phyloP scores from a whole-genome alignment of 2,888 invertebrate genomes.

The Apotomis betuletana region DNA sequence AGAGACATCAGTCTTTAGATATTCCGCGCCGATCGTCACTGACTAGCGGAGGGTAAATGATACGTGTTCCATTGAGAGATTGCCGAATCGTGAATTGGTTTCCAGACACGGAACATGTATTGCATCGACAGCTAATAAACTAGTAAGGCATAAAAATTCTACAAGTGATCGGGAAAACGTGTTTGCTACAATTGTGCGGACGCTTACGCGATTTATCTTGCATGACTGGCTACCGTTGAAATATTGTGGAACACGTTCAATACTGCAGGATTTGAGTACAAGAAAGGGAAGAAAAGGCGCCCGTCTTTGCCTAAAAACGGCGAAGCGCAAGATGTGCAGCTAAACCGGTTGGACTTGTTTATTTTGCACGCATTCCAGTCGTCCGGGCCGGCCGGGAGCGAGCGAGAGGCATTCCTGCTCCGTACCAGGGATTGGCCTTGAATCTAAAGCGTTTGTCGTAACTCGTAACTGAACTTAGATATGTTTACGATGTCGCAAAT shows the following conservation, averaged over 20 bases:
- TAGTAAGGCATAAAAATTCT: constrained; percentile 15
- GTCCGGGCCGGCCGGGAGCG: constrained; percentile 69
- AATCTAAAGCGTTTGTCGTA: constrained; percentile 59
- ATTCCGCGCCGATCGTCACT: constrained; percentile 8
- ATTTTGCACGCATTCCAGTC: constrained; percentile 82
- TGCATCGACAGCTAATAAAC: constrained; percentile 17
- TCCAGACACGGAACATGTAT: neutral
- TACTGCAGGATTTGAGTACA: constrained; percentile 44
- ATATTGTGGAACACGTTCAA: constrained; percentile 25
- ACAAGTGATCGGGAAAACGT: constrained; percentile 19
- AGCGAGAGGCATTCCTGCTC: constrained; percentile 70
- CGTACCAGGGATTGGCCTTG: constrained; percentile 64
- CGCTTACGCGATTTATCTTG: constrained; percentile 47
- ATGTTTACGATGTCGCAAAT: constrained; percentile 54
- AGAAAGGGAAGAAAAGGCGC: constrained; percentile 63
- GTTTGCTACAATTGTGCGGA: constrained; percentile 20
- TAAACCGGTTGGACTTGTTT: constrained; percentile 79
- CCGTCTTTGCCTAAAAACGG: constrained; percentile 60
- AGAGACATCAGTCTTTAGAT: constrained; percentile 10
- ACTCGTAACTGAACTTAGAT: constrained; percentile 53
- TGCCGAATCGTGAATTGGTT: constrained; percentile 9
- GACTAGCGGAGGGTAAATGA: constrained; percentile 4
- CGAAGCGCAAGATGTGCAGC: constrained; percentile 72
- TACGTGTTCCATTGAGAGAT: constrained; percentile 13
- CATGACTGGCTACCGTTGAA: constrained; percentile 48